These are phyloP conservation scores for Cygnus olor DNA, from an alignment of 2,797 vertebrate species.

Conservation along the genomic window DNA sequence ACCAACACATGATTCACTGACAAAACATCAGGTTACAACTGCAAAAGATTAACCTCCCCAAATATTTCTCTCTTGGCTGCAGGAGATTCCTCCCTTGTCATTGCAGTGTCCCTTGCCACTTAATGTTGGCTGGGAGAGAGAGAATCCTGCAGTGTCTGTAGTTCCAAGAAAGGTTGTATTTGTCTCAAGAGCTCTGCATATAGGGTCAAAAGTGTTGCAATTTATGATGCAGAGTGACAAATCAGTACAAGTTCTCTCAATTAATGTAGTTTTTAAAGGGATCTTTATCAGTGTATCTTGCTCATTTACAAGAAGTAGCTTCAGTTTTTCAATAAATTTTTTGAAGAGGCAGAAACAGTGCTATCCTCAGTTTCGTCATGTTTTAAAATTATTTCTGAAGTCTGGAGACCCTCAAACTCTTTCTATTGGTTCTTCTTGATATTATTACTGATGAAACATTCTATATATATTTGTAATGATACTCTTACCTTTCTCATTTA, in stretches of 20 bases:
- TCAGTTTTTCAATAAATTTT: background rate
- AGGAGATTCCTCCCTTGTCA: background rate
- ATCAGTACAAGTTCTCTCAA: background rate
- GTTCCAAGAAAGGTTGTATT: background rate
- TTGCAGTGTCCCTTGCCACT: background rate
- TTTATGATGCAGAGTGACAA: background rate
- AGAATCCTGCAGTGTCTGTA: background rate
- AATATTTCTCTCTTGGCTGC: background rate
- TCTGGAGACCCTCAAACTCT: background rate
- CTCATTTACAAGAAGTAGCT: background rate
- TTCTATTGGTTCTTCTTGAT: background rate
- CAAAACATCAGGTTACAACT: rapidly evolving
- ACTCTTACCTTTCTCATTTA: background rate
- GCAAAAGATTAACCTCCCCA: background rate
- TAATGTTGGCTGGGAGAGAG: background rate
- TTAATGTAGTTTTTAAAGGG: background rate
- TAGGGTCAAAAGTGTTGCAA: background rate
- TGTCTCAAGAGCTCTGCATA: background rate
- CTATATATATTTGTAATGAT: background rate
- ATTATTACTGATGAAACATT: background rate
- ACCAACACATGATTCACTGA: background rate
- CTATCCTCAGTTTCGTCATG: background rate
- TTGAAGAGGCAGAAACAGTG: background rate
- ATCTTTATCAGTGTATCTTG: background rate
- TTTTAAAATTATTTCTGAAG: background rate